phyloP scores from a whole-genome alignment of 2,888 invertebrate genomes.

The Cerastis rubricosa region DNA sequence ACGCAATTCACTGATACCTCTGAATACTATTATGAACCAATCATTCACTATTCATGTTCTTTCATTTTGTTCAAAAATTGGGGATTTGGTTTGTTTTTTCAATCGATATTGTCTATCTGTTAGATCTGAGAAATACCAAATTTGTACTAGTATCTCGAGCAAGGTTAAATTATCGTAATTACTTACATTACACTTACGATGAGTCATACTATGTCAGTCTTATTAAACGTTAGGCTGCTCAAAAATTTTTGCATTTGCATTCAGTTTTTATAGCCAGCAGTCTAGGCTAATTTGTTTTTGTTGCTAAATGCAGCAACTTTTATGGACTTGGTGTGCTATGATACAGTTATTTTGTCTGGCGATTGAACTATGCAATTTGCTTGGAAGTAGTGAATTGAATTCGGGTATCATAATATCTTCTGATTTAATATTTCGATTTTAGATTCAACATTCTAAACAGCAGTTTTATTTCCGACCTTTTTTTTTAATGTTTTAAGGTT shows the following conservation, averaged over 20 bases:
- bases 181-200: constrained; percentile 1
- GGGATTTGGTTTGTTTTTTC: neutral
- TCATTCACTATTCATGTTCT: constrained; percentile 33
- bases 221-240: constrained; percentile 27
- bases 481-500: neutral
- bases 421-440: neutral
- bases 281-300: constrained; percentile 46
- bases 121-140: neutral
- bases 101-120: neutral
- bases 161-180: constrained; percentile 36
- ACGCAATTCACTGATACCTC: constrained; percentile 63
- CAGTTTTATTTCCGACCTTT: neutral
- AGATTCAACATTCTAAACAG: neutral
- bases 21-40: constrained; percentile 42
- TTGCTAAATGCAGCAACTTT: constrained; percentile 50
- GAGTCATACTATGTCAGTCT: constrained; percentile 43
- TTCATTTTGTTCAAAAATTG: constrained; percentile 3
- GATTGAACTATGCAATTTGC: constrained; percentile 14
- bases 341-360: constrained; percentile 50
- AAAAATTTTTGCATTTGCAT: constrained; percentile 27
- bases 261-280: constrained; percentile 48
- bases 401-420: neutral
- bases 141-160: neutral
- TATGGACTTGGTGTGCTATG: constrained; percentile 19
- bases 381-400: neutral